phyloP scores from a whole-genome alignment of 2,113 vertebrate genomes.

The Anarhynchus alexandrinus region DNA sequence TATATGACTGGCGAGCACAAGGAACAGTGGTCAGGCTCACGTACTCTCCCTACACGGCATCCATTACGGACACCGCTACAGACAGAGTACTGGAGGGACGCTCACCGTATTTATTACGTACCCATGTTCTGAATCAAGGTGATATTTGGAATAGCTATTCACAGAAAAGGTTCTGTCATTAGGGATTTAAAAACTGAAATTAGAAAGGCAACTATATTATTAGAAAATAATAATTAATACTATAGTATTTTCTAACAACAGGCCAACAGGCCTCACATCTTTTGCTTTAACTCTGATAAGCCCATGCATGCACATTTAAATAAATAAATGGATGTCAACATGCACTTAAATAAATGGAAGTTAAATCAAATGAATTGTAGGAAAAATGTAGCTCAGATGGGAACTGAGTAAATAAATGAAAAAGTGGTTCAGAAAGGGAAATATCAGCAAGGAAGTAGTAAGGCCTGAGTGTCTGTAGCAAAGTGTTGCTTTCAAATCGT shows the following conservation, averaged over 20 bases:
- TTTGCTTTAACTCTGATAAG: background rate
- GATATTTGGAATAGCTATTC: background rate
- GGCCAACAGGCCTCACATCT: background rate
- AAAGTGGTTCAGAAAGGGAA: background rate
- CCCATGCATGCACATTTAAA: background rate
- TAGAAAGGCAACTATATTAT: background rate
- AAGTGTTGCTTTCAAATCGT: background rate
- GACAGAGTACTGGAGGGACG: background rate
- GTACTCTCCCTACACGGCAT: background rate
- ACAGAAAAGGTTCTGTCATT: background rate
- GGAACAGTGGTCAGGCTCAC: background rate
- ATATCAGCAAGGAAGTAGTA: background rate
- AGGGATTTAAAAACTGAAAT: background rate
- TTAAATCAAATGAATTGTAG: background rate
- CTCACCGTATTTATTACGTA: background rate
- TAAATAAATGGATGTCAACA: background rate
- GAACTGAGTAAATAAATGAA: background rate
- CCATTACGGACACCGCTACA: background rate
- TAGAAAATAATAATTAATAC: background rate
- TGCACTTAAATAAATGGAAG: background rate
- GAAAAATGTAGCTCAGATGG: background rate
- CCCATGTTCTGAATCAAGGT: background rate
- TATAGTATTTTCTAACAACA: background rate
- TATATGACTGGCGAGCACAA: background rate
- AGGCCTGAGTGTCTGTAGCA: background rate